Evolutionary conservation across 2,797 vertebrate species (phyloP), one percentile per base, ranked within the genome.

Genomic region (Hippoglossus hippoglossus): DNA sequence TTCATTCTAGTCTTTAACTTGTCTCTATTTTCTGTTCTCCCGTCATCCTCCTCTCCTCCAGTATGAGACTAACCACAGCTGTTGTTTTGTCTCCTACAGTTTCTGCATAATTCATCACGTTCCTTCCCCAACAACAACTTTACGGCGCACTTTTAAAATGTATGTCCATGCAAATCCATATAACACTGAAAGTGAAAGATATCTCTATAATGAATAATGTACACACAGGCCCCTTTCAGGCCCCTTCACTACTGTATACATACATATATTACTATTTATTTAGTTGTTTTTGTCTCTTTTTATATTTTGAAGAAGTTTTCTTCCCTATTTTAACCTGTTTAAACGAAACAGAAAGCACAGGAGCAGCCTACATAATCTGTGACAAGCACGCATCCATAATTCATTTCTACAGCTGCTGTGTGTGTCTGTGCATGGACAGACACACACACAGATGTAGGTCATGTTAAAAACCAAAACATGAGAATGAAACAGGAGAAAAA

Each of bases 331-430:
- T 5, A 31, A 63, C 41, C 44, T 64, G 50, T 55, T 16, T 34
- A 21, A 28, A 25, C 2, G 10, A 22, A 19, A 50, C 31, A 34
- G 52, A 6, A 55, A 47, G 50, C 44, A 60, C 0, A 62, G 41
- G 59, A 67, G 47, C 34, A 73, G 56, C 36, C 73, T 69, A 12
- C 62, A 41, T 53, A 57, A 61, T n/a, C 39, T 49, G 52, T 73
- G 16, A 67, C 51, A 67, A 61, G 51, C 36, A 67, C 13, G 47
- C 49, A 72, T 77, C 10, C 58, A 82, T 79, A 73, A 77, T 81
- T 75, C 3, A 71, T 77, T 21, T 16, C 28, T 36, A 53, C 81
- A 83, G 73, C 52, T 75, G 63, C 63, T 49, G 47, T 49, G 21
- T 13, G 11, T 22, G 46, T 16, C 15, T 39, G 51, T 24, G n/a